phyloP scores from a whole-genome alignment of 1,140 invertebrate genomes.

The Whitmania pigra region DNA sequence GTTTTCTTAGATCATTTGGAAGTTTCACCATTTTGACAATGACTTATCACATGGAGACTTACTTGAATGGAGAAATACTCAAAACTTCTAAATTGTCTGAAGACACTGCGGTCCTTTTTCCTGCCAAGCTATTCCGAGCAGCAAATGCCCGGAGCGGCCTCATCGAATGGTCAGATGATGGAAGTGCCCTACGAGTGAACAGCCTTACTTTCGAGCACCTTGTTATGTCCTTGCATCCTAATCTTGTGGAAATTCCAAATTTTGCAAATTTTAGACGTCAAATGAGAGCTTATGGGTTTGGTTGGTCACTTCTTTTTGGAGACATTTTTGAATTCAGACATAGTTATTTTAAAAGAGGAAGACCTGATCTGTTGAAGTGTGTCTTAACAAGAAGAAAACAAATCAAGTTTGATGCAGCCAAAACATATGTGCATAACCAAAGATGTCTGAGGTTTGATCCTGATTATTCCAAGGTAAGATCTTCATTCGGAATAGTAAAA shows the following conservation, averaged over 20 bases:
- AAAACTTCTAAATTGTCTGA: neutral
- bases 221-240: conserved; percentile 18
- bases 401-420: conserved; percentile 1
- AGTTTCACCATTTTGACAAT: neutral
- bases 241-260: conserved; percentile 18
- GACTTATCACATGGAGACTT: conserved; percentile 6
- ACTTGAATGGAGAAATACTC: neutral
- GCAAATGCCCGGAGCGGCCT: neutral
- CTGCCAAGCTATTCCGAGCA: conserved; percentile 8
- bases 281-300: conserved; percentile 22
- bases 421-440: neutral
- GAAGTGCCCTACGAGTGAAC: conserved; percentile 9
- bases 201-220: neutral
- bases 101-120: neutral
- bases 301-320: conserved; percentile 12
- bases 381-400: conserved; percentile 16
- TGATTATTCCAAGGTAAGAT: neutral
- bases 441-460: neutral
- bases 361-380: conserved; percentile 14
- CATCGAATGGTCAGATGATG: neutral
- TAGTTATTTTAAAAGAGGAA: conserved; percentile 12
- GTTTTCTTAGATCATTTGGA: no score
- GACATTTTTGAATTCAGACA: conserved; percentile 19
- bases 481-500: no score
- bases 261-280: conserved; percentile 23